These are phyloP conservation scores for Heliangelus exortis DNA, from an alignment of 2,797 vertebrate genomes.

Conservation along the genomic window DNA sequence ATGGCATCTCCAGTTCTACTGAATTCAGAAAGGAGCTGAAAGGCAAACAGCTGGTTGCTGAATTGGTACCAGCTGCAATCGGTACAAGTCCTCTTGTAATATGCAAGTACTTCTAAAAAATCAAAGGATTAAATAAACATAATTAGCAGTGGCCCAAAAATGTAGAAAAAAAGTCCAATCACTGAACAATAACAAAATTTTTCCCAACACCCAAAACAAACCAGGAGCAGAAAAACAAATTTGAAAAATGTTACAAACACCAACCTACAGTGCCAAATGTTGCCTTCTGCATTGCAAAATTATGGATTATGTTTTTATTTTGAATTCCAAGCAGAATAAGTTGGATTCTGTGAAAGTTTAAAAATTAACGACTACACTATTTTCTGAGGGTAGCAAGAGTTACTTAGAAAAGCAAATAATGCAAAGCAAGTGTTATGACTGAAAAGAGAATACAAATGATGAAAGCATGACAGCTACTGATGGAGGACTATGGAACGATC, in stretches of 20 bases:
- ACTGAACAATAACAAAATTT: not conserved
- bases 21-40: not conserved
- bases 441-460: not conserved
- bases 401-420: slow-evolving; percentile 11
- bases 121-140: not conserved
- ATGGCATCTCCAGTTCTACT: not conserved
- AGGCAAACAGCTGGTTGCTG: not conserved
- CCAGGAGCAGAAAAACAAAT: not conserved
- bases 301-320: not conserved
- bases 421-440: not conserved
- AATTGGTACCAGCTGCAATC: not conserved
- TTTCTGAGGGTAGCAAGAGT: not conserved
- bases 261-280: not conserved
- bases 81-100: not conserved
- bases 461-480: not conserved
- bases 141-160: not conserved
- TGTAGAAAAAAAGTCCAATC: not conserved
- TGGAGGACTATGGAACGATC: not conserved
- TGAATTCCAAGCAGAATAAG: slow-evolving; percentile 3
- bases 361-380: not conserved
- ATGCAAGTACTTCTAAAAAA: not conserved
- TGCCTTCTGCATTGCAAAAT: not conserved
- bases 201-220: not conserved
- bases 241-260: not conserved
- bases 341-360: not conserved